phyloP scores from a whole-genome alignment of 2,888 invertebrate species.

The Teleogryllus oceanicus region DNA sequence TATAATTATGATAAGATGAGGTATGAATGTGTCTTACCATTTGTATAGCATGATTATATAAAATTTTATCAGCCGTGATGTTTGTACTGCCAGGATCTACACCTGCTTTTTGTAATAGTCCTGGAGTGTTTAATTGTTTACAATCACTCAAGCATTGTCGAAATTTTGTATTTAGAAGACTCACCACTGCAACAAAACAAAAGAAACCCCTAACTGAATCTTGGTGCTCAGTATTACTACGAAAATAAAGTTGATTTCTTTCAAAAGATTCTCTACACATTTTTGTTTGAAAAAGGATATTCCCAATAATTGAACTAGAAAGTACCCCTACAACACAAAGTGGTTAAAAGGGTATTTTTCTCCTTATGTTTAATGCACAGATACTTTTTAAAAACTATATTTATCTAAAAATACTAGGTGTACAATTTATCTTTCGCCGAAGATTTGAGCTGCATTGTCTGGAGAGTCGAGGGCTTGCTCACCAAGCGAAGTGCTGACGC shows the following conservation, averaged over 20 bases:
- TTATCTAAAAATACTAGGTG: too few relatives aligned
- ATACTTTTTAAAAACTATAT: too few relatives aligned
- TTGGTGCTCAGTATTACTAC: too few relatives aligned
- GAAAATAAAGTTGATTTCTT: too few relatives aligned
- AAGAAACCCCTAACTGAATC: neutral
- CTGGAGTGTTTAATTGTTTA: constrained; percentile 76
- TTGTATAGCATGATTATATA: constrained; percentile 96
- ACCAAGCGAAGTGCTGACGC: too few relatives aligned
- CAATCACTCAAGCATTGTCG: constrained; percentile 83
- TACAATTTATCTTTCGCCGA: too few relatives aligned
- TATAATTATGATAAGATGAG: neutral
- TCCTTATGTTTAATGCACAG: too few relatives aligned
- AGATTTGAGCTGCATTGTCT: too few relatives aligned
- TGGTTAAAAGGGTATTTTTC: too few relatives aligned
- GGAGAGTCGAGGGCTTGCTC: too few relatives aligned
- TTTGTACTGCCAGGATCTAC: constrained; percentile 56
- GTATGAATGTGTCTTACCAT: constrained; percentile 62
- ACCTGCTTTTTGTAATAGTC: constrained; percentile 69
- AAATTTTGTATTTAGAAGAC: constrained; percentile 88
- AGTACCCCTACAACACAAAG: neutral
- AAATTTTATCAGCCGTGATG: constrained; percentile 87
- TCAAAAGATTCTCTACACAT: too few relatives aligned
- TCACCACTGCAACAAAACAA: constrained; percentile 65
- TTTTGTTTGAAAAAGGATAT: too few relatives aligned
- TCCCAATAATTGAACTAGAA: neutral